Evolutionary conservation across 2,888 invertebrate genomes (phyloP).

Genomic region (Trichogramma evanescens): DNA sequence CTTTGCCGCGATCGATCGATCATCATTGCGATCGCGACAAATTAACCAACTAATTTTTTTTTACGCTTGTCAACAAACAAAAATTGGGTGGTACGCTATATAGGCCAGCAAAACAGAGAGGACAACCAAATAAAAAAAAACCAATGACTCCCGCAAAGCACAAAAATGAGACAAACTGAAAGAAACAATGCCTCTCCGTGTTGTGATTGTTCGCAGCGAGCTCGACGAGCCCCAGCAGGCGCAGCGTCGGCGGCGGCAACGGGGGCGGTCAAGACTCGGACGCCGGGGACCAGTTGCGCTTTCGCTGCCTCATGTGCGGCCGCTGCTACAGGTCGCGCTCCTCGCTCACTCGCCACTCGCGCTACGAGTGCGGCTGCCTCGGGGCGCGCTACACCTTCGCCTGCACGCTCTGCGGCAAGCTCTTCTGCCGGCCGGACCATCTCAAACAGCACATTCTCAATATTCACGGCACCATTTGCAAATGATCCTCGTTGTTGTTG

Average conservation of each 20-base stretch:
- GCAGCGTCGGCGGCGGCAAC: slow-evolving; percentile 17
- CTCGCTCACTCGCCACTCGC: slow-evolving; percentile 44
- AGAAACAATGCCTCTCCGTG: slow-evolving; percentile 36
- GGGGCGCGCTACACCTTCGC: slow-evolving; percentile 46
- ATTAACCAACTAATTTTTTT: no score
- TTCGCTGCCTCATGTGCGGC: slow-evolving; percentile 46
- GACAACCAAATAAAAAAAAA: neutral
- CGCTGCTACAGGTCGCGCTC: slow-evolving; percentile 44
- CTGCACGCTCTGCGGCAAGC: slow-evolving; percentile 46
- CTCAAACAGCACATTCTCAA: slow-evolving; percentile 48
- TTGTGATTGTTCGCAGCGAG: slow-evolving; percentile 43
- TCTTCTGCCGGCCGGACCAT: slow-evolving; percentile 47
- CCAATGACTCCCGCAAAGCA: neutral
- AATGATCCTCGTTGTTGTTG: slow-evolving; percentile 27
- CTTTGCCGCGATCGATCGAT: no score
- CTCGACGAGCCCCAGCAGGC: slow-evolving; percentile 20
- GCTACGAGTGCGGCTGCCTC: slow-evolving; percentile 45
- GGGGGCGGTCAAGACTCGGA: slow-evolving; percentile 17
- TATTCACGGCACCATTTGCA: slow-evolving; percentile 42
- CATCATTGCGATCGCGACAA: no score
- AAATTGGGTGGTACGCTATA: neutral
- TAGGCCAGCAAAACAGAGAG: neutral
- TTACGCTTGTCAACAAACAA: no score
- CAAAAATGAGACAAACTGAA: slow-evolving; percentile 20
- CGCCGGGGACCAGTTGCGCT: slow-evolving; percentile 34